Conservation (phyloP, 2,888 invertebrate genomes). For the Synergus laeviventris region DNA sequence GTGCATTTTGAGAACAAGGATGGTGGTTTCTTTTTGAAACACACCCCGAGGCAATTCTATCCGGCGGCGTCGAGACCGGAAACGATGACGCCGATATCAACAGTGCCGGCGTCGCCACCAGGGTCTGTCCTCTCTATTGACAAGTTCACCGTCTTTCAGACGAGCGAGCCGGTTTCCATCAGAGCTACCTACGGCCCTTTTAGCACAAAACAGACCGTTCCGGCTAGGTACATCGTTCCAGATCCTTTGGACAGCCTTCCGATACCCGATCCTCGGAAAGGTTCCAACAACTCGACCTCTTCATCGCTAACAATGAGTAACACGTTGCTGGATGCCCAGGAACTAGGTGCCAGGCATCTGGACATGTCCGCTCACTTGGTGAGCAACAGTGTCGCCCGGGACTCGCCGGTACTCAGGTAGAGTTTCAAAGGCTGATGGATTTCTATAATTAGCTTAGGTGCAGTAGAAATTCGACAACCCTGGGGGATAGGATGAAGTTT, state of each 20-base stretch:
- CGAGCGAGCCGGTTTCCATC: constrained; percentile 92
- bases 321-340: constrained; percentile 79
- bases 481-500: no score
- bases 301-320: constrained; percentile 61
- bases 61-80: constrained; percentile 63
- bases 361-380: constrained; percentile 97
- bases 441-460: background rate
- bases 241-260: constrained; percentile 85
- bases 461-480: no score
- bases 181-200: constrained; percentile 96
- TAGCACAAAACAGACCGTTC: constrained; percentile 95
- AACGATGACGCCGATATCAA: constrained; percentile 44
- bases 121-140: constrained; percentile 89
- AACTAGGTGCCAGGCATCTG: constrained; percentile 84
- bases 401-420: constrained; percentile 89
- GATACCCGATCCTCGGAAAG: constrained; percentile 67
- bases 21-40: constrained; percentile 93
- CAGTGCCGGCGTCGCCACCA: constrained; percentile 76
- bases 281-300: constrained; percentile 52
- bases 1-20: constrained; percentile 95
- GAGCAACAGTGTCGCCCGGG: constrained; percentile 89
- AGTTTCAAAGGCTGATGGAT: background rate
- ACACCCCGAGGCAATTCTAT: constrained; percentile 85
- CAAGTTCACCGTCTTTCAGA: constrained; percentile 94
- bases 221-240: constrained; percentile 91